Base-by-base conservation (phyloP, 2,113 vertebrate species). In the Prionailurus viverrinus region DNA sequence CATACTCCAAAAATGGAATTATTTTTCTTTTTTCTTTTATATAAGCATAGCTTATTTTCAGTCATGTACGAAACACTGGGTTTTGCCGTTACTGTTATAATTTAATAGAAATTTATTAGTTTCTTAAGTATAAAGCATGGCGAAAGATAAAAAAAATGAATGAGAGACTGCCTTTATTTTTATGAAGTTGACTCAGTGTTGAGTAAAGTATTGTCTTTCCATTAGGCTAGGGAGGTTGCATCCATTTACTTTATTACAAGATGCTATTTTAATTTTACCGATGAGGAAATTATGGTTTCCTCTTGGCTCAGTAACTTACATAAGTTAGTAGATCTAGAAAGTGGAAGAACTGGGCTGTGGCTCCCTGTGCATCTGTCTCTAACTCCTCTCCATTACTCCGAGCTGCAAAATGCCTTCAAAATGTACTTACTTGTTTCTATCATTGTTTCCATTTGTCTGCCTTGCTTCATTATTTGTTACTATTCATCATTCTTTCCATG, bases 71-170 rank as follows among this genome's bases (percentile, higher is more conserved):
- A 96, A 89, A 73, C 29, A 74, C 19, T 85, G 14, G 51, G 7
- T 85, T 79, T 97, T 93, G 29, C 51, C 74, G 51, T 69, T 61
- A 82, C 27, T 82, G 0, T 79, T 91, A 63, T 39, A 93, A 81
- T 97, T 63, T 85, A 89, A 69, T 83, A 81, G 61, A 68, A 76
- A 53, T 55, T 92, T 94, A 29, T 89, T 86, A 73, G 36, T 90
- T 36, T 97, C 41, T 25, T 65, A 83, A 89, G 61, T 78, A 6
- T 87, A 93, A 84, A 84, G 25, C 23, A 31, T 83, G 31, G 33
- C 14, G 65, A 53, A 36, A 86, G 90, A 53, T 86, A 74, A 7
- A 68, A 76, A 76, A 93, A 91, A 33, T 89, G 66, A 94, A 63
- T 61, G 84, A 81, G 11, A 92, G 93, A 82, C 68, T 33, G 33